Percentiles rank a stretch among this genome's conserved stretches.
Conservation (phyloP, 2,113 vertebrate species). For the Chlorodrepanis virens region DNA sequence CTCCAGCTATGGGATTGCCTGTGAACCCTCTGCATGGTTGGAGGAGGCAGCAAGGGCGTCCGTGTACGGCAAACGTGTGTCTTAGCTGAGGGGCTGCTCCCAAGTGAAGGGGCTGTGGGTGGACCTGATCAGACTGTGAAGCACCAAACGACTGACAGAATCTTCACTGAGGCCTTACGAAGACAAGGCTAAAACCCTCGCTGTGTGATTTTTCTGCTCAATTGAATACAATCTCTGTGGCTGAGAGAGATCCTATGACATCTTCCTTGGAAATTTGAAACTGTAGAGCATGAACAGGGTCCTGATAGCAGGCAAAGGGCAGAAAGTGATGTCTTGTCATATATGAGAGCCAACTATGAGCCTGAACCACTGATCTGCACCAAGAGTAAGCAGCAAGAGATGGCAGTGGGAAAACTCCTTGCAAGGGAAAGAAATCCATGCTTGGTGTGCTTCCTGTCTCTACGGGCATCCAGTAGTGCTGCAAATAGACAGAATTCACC, state of each 20-base stretch:
- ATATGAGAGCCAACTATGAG: neutral
- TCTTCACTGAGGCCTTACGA: fast-evolving
- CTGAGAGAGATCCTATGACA: neutral
- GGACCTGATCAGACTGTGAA: neutral
- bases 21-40: fast-evolving
- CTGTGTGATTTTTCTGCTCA: neutral
- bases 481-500: neutral
- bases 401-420: neutral
- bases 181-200: neutral
- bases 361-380: neutral
- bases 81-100: neutral
- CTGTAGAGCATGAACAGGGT: fast-evolving
- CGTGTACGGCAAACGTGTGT: neutral
- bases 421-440: neutral
- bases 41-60: neutral
- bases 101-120: neutral
- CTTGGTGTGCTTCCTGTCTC: neutral
- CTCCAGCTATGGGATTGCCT: neutral
- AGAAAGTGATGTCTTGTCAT: fast-evolving
- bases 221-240: neutral
- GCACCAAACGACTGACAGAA: neutral
- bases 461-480: neutral
- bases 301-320: neutral
- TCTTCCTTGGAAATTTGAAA: neutral
- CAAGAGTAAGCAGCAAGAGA: neutral